These are phyloP conservation scores for Xiphorhynchus elegans DNA, from an alignment of 2,113 vertebrate genomes.

Conservation along the genomic window DNA sequence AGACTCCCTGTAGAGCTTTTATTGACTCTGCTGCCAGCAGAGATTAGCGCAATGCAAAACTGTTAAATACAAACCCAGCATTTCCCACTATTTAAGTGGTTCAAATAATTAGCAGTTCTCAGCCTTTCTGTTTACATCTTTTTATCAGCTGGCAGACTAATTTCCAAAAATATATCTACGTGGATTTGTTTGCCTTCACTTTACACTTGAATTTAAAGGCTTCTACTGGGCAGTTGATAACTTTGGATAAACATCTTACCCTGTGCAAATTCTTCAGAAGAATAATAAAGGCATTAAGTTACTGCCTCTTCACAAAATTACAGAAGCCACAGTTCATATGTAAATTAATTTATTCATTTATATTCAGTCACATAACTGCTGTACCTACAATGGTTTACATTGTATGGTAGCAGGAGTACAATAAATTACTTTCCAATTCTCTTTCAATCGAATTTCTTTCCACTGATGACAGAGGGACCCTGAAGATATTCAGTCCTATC, in stretches of 20 bases:
- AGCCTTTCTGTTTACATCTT: neutral
- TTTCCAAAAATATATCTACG: neutral
- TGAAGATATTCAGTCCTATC: neutral
- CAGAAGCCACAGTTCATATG: neutral
- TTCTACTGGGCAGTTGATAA: neutral
- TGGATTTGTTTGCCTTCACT: neutral
- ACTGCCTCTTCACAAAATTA: neutral
- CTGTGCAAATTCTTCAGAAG: neutral
- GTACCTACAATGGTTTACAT: neutral
- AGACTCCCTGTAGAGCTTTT: neutral
- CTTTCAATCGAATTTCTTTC: neutral
- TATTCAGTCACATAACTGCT: neutral
- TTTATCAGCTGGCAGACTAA: neutral
- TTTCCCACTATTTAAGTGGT: constrained; percentile 43
- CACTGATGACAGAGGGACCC: neutral
- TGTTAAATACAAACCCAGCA: constrained; percentile 8
- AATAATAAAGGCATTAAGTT: neutral
- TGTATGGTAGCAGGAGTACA: neutral
- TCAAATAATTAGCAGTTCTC: constrained; percentile 36
- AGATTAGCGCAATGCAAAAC: constrained; percentile 32
- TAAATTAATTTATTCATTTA: neutral
- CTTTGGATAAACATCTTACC: neutral
- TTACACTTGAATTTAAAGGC: neutral
- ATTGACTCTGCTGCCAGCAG: constrained; percentile 16
- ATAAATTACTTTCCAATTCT: neutral